Base-by-base conservation (phyloP, 92 coral and sea anemone species). In the Heliopora coerulea region DNA sequence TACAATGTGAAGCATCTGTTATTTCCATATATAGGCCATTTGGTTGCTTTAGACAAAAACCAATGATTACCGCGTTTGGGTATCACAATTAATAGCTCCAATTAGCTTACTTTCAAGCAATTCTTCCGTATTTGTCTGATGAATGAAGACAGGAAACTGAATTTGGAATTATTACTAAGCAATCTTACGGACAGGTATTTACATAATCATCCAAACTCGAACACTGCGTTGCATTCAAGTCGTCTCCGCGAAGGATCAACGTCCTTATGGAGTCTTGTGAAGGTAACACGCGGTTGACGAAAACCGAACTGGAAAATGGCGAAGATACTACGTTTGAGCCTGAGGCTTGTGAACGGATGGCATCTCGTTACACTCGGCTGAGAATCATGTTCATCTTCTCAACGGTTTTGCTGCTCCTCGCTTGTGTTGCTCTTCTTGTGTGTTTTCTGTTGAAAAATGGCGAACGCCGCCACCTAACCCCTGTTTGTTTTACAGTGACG, bases 401-500 rank as follows among this genome's bases (percentile, higher is more conserved):
- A 42, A 61, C 67, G 8, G 67, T 61, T 1, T 1, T 61, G 19
- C 21, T 61, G 10, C 31, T 61, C 46, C 21, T 61, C 40, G 67
- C 8, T 15, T 61, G 44, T 8, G 10, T 61, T 25, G 67, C 31
- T 21, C 40, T 61, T 39, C 42, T 61, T 3, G 67, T 61, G 44
- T 61, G 39, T 13, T 27, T 61, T 34, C 20, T 61, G 23, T 39
- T 61, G 46, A 13, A 31, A 24, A 61, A 61, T 21, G 19, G 46
- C 34, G 59, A 78, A 59, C 40, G 58, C 21, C 14, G 62, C 37
- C 29, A 6, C 50, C 68, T 56, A 0, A 62, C 20, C 20, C 40
- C 77, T 11, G 73, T 49, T 0, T 65, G 80, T 11, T 70, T 37
- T 17, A 17, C 23, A 13, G 27, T 23, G 46, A 79, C 56, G 14